phyloP scores from a whole-genome alignment of 2,888 invertebrate genomes.

The Arge pagana region DNA sequence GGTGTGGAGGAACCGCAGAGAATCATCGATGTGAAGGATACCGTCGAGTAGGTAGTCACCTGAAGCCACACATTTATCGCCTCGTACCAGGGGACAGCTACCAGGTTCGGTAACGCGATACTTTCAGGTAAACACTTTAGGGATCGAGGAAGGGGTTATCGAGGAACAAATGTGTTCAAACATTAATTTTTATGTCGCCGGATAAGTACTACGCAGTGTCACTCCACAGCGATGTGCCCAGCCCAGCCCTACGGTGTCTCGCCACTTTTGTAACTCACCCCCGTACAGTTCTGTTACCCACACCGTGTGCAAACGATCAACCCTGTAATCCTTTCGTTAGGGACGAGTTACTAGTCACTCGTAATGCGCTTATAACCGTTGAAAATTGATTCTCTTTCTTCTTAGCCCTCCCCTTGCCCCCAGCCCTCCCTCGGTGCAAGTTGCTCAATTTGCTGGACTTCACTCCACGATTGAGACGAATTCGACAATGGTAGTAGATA shows the following conservation, averaged over 20 bases:
- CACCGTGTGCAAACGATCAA: background rate
- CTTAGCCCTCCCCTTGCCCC: no score
- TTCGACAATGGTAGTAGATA: no score
- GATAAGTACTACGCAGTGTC: background rate
- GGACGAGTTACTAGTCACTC: background rate
- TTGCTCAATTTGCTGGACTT: no score
- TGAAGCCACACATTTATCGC: background rate
- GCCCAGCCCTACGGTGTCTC: no score
- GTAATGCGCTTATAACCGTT: conserved; percentile 19
- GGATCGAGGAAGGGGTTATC: background rate
- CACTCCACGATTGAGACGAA: no score
- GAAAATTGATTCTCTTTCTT: conserved; percentile 13
- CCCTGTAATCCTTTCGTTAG: conserved; percentile 5
- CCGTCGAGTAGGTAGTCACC: background rate
- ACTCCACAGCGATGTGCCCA: no score
- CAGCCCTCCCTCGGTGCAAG: no score
- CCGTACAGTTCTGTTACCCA: background rate
- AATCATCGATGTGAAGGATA: no score
- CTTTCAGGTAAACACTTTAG: background rate
- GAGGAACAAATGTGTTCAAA: background rate
- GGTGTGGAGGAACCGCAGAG: no score
- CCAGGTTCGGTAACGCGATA: background rate
- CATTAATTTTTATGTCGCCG: background rate
- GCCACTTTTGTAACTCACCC: background rate
- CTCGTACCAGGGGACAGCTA: background rate